Evolutionary conservation across 2,113 vertebrate genomes (phyloP), one percentile per base, ranked within the genome.

Genomic region (Otocyon megalotis): DNA sequence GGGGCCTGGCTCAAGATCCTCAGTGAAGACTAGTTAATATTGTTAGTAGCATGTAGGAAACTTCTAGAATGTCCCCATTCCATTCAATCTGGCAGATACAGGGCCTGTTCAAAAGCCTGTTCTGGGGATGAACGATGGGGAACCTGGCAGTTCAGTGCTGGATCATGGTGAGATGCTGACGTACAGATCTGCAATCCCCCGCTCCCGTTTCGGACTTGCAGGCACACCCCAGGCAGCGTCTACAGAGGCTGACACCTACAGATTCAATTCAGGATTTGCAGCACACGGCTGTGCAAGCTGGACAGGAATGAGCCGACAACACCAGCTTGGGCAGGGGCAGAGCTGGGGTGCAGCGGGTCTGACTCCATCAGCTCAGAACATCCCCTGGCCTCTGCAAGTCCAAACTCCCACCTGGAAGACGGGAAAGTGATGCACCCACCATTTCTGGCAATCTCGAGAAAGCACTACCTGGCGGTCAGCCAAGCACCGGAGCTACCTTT

Each of bases 381-480:
- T 37, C 53, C 28, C n/a, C 22, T 20, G 10, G 24, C n/a, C 1
- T 6, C 10, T 58, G 67, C 0, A 53, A 32, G 24, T 58, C 26
- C 16, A 1, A 12, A 11, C 24, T 9, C 1, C 2, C 15, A 1
- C 14, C 5, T 5, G 22, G 30, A 71, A 56, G 54, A 28, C 4
- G 0, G 22, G 9, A 4, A 10, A 54, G 53, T 28, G 35, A 8
- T 54, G 11, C 15, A 69, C 50, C 48, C 17, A 0, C 50, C 5
- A 19, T 88, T 72, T 16, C 67, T 72, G 53, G 11, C 15, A 26
- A 20, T 54, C 14, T 28, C 14, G 65, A 72, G 9, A 17, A 72
- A 72, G 24, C 15, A 28, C n/a, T 8, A 5, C 48, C 8, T 17
- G 28, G 15, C 0, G 2, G 4, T 32, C 48, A 15, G n/a, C n/a